These are phyloP conservation scores for Esperia sulphurella DNA, from an alignment of 2,888 invertebrate genomes.

Conservation along the genomic window DNA sequence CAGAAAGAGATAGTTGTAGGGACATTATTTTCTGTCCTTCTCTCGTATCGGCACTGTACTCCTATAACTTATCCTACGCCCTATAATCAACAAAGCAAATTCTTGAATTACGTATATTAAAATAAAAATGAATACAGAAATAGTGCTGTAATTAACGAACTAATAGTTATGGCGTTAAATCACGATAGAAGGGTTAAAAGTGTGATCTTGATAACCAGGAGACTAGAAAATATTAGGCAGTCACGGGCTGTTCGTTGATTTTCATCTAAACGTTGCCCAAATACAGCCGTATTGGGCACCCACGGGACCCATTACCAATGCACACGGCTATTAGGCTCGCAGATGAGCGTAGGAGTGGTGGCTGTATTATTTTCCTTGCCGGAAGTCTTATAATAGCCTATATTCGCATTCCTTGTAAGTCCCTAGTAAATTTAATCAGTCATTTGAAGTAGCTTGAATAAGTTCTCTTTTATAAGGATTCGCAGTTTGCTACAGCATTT, in stretches of 20 bases:
- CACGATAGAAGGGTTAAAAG: conserved; percentile 35
- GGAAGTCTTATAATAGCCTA: too few relatives aligned
- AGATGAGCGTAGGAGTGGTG: conserved; percentile 33
- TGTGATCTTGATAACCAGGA: conserved; percentile 38
- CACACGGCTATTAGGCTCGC: conserved; percentile 46
- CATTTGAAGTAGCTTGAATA: too few relatives aligned
- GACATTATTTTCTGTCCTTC: not conserved
- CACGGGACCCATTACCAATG: conserved; percentile 48
- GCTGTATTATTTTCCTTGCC: not conserved
- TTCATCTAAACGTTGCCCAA: conserved; percentile 4
- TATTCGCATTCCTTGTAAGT: too few relatives aligned
- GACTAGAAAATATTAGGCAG: conserved; percentile 26
- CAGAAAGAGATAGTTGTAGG: conserved; percentile 2
- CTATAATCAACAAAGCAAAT: not conserved
- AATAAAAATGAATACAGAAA: not conserved
- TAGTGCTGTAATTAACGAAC: not conserved
- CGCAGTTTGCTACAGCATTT: too few relatives aligned
- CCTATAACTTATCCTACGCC: not conserved
- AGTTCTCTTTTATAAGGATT: too few relatives aligned
- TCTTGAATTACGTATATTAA: not conserved
- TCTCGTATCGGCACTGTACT: not conserved
- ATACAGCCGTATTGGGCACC: conserved; percentile 24
- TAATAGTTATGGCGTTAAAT: too few relatives aligned
- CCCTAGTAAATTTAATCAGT: too few relatives aligned
- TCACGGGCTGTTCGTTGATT: not conserved